These are phyloP conservation scores for Trichacis sp. DNA, from an alignment of 2,888 invertebrate genomes.

Conservation along the genomic window DNA sequence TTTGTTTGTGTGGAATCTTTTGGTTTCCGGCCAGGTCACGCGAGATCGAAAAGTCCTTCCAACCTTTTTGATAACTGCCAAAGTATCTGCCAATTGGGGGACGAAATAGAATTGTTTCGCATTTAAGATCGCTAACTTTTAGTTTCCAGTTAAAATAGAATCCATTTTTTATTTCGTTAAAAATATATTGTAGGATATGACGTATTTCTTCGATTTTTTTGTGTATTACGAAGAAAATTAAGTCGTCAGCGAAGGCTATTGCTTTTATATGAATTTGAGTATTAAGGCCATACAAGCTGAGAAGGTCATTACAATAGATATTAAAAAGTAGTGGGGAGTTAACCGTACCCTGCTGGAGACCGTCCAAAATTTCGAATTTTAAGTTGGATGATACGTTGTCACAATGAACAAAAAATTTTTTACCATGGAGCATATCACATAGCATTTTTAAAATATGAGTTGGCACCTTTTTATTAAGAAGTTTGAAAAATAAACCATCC, in stretches of 20 bases:
- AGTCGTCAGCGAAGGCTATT: conserved; percentile 38
- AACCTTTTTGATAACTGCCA: no score
- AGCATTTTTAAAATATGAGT: conserved; percentile 18
- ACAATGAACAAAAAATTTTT: conserved; percentile 16
- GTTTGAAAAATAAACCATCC: conserved; percentile 25
- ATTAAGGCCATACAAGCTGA: conserved; percentile 33
- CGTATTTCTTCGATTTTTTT: not conserved
- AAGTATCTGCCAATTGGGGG: no score
- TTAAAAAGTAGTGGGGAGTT: conserved; percentile 37
- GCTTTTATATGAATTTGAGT: not conserved
- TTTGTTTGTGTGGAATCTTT: conserved; percentile 1
- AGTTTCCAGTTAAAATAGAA: conserved; percentile 18
- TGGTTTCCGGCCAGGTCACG: no score
- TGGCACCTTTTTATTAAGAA: conserved; percentile 24
- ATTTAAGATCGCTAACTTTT: conserved; percentile 16
- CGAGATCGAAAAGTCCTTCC: no score
- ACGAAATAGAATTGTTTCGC: conserved; percentile 25
- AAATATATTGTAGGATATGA: conserved; percentile 3
- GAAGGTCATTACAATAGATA: conserved; percentile 25
- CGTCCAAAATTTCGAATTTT: conserved; percentile 18
- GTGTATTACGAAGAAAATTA: conserved; percentile 14
- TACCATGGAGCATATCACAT: conserved; percentile 20
- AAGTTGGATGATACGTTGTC: not conserved
- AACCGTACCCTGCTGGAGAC: conserved; percentile 39
- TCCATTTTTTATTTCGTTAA: conserved; percentile 4